Evolutionary conservation across 2,113 vertebrate species (phyloP).

Genomic region (Grus americana): DNA sequence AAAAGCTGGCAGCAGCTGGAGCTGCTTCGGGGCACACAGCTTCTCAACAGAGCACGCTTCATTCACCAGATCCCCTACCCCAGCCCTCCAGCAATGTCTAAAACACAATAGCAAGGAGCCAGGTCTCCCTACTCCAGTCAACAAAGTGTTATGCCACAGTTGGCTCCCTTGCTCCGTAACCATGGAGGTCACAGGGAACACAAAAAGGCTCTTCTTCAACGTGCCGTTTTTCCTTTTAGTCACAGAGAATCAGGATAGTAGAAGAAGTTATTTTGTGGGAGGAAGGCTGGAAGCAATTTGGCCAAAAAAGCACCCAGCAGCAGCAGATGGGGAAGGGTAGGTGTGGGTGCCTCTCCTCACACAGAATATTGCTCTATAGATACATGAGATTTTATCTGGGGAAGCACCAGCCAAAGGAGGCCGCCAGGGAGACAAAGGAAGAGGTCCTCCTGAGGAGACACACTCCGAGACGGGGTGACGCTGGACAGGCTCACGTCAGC

Average conservation of each 20-base stretch:
- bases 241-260: rapidly evolving
- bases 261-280: neutral
- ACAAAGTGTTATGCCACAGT: rapidly evolving
- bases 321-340: neutral
- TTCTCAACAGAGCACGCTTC: rapidly evolving
- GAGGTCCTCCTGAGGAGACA: rapidly evolving
- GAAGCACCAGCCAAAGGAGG: neutral
- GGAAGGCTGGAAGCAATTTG: neutral
- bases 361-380: neutral
- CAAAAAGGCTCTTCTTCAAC: neutral
- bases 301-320: neutral
- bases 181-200: neutral
- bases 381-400: rapidly evolving
- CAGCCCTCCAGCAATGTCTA: neutral
- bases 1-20: neutral
- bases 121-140: neutral
- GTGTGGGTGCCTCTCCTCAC: neutral
- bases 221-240: neutral
- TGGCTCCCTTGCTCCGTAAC: neutral
- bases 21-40: neutral
- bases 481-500: rapidly evolving
- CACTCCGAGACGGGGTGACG: neutral
- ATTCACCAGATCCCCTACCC: neutral
- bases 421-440: neutral
- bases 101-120: neutral